Percentiles rank a stretch among this genome's conserved stretches.
phyloP scores from a whole-genome alignment of 2,797 vertebrate genomes.

The Mionectes olivaceus region DNA sequence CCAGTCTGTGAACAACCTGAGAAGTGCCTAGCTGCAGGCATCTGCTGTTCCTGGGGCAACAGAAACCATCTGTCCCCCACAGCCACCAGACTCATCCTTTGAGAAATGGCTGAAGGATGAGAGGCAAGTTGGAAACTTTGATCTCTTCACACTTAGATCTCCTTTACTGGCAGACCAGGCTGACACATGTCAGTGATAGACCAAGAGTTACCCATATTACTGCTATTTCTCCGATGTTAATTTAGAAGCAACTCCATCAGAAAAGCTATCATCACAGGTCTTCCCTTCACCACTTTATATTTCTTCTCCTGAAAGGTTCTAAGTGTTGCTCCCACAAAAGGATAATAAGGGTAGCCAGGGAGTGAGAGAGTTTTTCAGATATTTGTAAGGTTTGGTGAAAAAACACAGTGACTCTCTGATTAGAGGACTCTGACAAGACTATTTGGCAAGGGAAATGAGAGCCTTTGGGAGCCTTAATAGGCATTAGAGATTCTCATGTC shows the following conservation, averaged over 20 bases:
- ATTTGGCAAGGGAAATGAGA: not conserved
- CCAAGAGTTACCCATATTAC: not conserved
- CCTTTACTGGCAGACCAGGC: not conserved
- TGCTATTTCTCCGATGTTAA: not conserved
- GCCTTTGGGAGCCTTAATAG: not conserved
- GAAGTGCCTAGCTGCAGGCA: not conserved
- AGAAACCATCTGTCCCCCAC: not conserved
- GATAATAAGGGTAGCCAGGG: not conserved
- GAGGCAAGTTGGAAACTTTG: not conserved
- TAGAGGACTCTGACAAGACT: not conserved
- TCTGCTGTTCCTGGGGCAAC: not conserved
- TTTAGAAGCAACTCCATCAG: not conserved
- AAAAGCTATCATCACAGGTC: fast-evolving
- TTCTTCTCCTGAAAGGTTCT: not conserved
- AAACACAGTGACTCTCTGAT: not conserved
- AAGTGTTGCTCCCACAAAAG: not conserved
- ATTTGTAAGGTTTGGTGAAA: not conserved
- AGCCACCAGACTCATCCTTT: not conserved
- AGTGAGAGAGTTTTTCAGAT: not conserved
- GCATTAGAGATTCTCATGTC: not conserved
- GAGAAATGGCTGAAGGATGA: not conserved
- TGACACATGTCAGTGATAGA: not conserved
- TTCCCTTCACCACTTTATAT: not conserved
- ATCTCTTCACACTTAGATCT: not conserved
- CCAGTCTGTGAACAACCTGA: not conserved